A percentile compares a stretch with the other conserved stretches of the same genome.
phyloP scores from a whole-genome alignment of 2,113 vertebrate genomes.

The Tonatia bakeri region DNA sequence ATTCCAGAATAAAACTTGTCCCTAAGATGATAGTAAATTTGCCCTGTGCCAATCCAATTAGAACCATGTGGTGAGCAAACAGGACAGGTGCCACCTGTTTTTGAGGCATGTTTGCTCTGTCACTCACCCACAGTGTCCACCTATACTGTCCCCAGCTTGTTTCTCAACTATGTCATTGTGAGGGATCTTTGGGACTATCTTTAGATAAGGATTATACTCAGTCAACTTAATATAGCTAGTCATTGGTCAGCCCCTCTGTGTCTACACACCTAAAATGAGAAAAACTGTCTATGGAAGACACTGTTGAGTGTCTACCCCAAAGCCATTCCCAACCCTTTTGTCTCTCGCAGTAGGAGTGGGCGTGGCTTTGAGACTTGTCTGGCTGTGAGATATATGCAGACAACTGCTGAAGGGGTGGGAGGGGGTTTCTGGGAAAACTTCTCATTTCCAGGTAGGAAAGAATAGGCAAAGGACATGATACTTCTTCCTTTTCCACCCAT shows the following conservation, averaged over 20 bases:
- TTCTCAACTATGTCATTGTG: background rate
- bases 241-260: background rate
- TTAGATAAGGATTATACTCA: background rate
- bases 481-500: background rate
- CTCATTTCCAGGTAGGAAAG: background rate
- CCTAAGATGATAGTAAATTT: background rate
- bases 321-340: background rate
- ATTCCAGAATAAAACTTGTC: background rate
- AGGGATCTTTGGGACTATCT: slow-evolving; percentile 8
- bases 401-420: background rate
- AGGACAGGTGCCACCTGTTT: background rate
- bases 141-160: slow-evolving; percentile 1
- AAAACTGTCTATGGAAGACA: background rate
- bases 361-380: background rate
- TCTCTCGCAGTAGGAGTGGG: background rate
- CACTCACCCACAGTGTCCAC: slow-evolving; percentile 27
- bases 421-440: background rate
- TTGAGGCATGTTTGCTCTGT: background rate
- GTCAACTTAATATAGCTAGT: slow-evolving; percentile 5
- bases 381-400: background rate
- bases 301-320: background rate
- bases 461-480: background rate
- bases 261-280: background rate
- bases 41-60: background rate
- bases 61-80: slow-evolving; percentile 45